Base-by-base conservation (phyloP, 92 coral and sea anemone genomes). In the Siderastrea radians region DNA sequence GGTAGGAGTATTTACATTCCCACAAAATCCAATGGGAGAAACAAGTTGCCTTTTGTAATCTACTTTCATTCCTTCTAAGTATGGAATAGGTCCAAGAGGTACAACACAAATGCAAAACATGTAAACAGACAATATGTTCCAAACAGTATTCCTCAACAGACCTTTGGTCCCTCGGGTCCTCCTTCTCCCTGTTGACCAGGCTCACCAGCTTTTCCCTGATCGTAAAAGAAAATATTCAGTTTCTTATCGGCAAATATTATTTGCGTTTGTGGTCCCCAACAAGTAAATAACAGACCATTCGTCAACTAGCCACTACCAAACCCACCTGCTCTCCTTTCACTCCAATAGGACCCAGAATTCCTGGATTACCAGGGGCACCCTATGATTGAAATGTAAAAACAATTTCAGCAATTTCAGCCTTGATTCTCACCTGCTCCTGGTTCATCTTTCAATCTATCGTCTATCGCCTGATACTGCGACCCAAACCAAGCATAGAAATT, bases 161-260 rank as follows among this genome's bases (percentile, higher is more conserved):
- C 98, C 73, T 86, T 81, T 9, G 90, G 49, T 83, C 96, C 96
- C 51, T 87, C 89, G 48, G 79, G 78, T 65, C 93, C 93, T 17
- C 71, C 61, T 14, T 84, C 89, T 67, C 93, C 93, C 17, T 77
- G 87, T 58, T 74, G 58, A 48, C 93, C 93, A 48, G 45, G 19
- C 62, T 59, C 92, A 6, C 96, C 96, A 44, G 73, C 49, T 49
- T 60, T n/a, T 52, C 96, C 96, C 96, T 93, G 1, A 79, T 15
- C 12, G 60, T n/a, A 54, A 69, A 14, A 60, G 16, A 14, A 60
- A 4, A 11, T 60, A 60, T 11, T 17, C 16, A 60, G 3, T 60
- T 60, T 60, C 4, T 60, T 10, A 47, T 13, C 7, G 11, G 1
- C 10, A 69, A 44, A 26, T 14, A 14, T n/a, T 64, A 2, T 7